Base-by-base conservation (phyloP, 2,888 invertebrate species). In the Euspilapteryx auroguttella region DNA sequence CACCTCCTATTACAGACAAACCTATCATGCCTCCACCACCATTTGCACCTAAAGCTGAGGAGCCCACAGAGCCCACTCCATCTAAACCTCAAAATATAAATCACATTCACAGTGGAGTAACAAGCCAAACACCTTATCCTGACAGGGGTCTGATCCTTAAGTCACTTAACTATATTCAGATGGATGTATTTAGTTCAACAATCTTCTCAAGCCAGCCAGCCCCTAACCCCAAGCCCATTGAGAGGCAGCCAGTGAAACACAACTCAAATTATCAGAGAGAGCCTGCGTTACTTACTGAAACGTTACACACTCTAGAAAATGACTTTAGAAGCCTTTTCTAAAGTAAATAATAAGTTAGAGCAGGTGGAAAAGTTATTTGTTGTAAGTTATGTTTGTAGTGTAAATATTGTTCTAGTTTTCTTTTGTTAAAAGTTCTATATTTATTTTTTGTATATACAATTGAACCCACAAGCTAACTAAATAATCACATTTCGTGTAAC, bases 141-240 rank as follows among this genome's bases (percentile, higher is more conserved):
- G 56, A 69, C 37, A 59, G 58, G 29, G 73, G 76, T 12, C 37
- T 77, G 4, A 63, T 77, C 36, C 46, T 73, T 9, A 57, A 69
- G 34, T 75, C 76, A 13, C 51, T 77, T 2, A 76, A 77, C 39
- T 77, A 75, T 35, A 69, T 77, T 32, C 68, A 76, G 44, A 68
- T 77, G 65, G 75, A 75, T 53, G 66, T 64, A 12, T 58, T 76
- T 39, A 75, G 65, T 45, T 62, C 63, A 27, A 34, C 71, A 23
- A 13, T 30, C 12, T 25, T 25, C 17, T 11, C 15, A 9, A n/a
- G n/a, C n/a, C n/a, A n/a, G 17, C 8, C 9, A 21, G 14, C 6
- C 12, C 4, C 5, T 8, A 21, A 20, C 3, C 10, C 4, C 7
- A 27, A 15, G 26, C n/a, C 4, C 4, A 4, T n/a, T n/a, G 9